Evolutionary conservation across 2,797 vertebrate species (phyloP), one percentile per base, ranked within the genome.

Genomic region (Chaenodraco wilsoni): DNA sequence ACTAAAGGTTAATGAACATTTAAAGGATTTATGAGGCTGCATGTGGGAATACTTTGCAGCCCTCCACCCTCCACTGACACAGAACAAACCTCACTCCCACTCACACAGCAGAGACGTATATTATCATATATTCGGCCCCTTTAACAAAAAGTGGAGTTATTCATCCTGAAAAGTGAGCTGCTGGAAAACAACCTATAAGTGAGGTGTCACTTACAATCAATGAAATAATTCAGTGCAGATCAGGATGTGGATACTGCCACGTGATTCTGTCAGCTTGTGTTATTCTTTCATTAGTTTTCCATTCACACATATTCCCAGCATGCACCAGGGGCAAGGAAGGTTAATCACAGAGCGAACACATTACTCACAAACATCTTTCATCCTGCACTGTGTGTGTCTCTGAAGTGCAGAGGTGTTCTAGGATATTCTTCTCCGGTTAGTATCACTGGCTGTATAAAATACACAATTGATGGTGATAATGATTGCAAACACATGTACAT

Each of bases 71-170:
- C 16, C 82, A 57, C 60, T 14, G 3, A 76, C 50, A 21, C 57
- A 37, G 13, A 81, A 50, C 61, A 68, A 81, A 48, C 65, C 77
- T 81, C 67, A 69, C 77, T 74, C 75, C 78, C 57, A 45, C 79
- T 74, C 78, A 71, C n/a, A 52, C 21, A 9, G 41, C 9, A 74
- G 55, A 79, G 55, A 79, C 17, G 67, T 81, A 21, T 21, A 21
- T 21, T 21, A 84, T 81, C 82, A 82, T 68, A 68, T 62, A 49
- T 56, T 49, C 65, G 49, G 59, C 33, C 9, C 13, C 46, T 72
- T 65, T 56, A 48, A 63, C 61, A 31, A 64, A 67, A 66, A 50
- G 17, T 9, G 9, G 76, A 66, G 68, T 23, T 46, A 69, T 65
- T 69, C 54, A 50, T 49, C 63, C 13, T 58, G 67, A 55, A 69